These are phyloP conservation scores for Thalpophila matura DNA, from an alignment of 2,888 invertebrate genomes.

Conservation along the genomic window DNA sequence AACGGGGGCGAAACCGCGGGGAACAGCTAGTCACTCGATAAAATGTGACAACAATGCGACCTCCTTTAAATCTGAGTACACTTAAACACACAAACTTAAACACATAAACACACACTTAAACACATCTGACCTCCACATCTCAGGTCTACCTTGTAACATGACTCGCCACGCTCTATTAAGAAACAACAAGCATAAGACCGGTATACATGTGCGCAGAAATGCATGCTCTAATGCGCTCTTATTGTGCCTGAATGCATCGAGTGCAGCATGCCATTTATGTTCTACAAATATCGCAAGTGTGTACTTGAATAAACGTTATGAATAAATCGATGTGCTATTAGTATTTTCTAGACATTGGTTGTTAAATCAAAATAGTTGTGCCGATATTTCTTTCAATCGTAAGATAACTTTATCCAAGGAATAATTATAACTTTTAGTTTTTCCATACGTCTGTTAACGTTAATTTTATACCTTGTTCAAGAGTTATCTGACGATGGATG, in stretches of 20 bases:
- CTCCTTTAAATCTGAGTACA: constrained; percentile 1
- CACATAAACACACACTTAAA: constrained; percentile 3
- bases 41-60: neutral
- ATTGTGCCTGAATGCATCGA: constrained; percentile 46
- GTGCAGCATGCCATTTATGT: constrained; percentile 11
- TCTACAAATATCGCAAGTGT: constrained; percentile 12
- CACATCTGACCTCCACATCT: constrained; percentile 49
- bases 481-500: too few species aligned
- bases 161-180: constrained; percentile 70
- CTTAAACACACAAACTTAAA: neutral
- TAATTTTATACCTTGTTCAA: too few species aligned
- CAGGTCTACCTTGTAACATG: constrained; percentile 54
- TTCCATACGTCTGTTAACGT: too few species aligned
- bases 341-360: too few species aligned
- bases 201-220: constrained; percentile 61
- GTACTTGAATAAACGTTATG: constrained; percentile 3
- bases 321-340: neutral
- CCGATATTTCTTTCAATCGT: too few species aligned
- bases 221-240: constrained; percentile 61
- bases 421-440: too few species aligned
- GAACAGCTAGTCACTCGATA: too few species aligned
- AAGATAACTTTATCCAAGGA: too few species aligned
- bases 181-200: constrained; percentile 57
- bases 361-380: too few species aligned
- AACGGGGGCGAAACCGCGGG: too few species aligned